Percentiles rank a stretch among this genome's conserved stretches.
Conservation (phyloP, 2,888 invertebrate genomes). For the Yponomeuta malinellus region DNA sequence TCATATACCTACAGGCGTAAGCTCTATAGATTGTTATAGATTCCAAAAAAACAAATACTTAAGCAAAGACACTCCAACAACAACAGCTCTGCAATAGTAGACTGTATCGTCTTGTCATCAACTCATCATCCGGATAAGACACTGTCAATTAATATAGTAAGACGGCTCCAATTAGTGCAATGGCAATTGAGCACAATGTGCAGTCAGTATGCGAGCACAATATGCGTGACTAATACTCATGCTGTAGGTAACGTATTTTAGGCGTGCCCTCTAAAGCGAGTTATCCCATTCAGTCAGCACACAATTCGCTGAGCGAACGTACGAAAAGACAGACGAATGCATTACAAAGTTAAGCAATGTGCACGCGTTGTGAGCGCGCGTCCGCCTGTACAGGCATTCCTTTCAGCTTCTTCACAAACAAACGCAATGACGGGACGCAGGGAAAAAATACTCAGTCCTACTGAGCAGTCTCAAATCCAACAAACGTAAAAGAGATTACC, state of each 20-base stretch:
- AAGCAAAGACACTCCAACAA: too few species aligned
- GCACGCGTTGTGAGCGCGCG: conserved; percentile 59
- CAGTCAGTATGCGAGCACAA: background rate
- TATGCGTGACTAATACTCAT: background rate
- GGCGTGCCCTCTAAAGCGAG: background rate
- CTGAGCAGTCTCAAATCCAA: conserved; percentile 58
- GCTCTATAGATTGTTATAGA: too few species aligned
- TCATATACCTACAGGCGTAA: too few species aligned
- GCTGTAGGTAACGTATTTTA: background rate
- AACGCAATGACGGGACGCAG: conserved; percentile 54
- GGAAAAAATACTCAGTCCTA: conserved; percentile 50
- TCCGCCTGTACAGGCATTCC: conserved; percentile 51
- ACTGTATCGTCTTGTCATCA: too few species aligned
- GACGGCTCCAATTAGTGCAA: background rate
- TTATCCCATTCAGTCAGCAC: background rate
- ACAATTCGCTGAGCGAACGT: background rate
- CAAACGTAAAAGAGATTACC: conserved; percentile 73
- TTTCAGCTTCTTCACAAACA: conserved; percentile 52
- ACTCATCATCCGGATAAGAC: too few species aligned
- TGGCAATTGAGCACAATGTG: background rate
- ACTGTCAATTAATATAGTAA: background rate
- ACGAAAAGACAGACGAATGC: background rate
- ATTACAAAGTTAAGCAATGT: conserved; percentile 38
- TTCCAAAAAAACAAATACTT: too few species aligned
- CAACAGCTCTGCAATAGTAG: too few species aligned